Evolutionary conservation across 2,113 vertebrate species (phyloP).

Genomic region (Zapornia atra): DNA sequence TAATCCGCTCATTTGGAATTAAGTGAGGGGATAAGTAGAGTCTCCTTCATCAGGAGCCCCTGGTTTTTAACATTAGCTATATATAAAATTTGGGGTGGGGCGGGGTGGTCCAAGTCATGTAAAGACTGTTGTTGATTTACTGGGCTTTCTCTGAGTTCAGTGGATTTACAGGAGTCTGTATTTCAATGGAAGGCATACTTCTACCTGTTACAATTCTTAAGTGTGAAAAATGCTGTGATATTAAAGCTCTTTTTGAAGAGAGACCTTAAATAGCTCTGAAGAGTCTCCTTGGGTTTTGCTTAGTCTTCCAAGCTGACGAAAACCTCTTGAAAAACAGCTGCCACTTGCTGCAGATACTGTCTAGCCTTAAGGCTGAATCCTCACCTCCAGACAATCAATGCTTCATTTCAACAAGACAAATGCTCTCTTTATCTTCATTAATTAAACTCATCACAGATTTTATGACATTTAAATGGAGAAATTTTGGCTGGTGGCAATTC

Average conservation of each 20-base stretch:
- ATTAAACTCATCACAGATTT: neutral
- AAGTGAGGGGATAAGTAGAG: neutral
- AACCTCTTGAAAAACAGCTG: neutral
- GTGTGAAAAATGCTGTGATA: neutral
- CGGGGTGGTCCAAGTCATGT: too few species aligned
- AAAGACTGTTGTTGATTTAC: neutral
- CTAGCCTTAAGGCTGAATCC: neutral
- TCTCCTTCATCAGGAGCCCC: neutral
- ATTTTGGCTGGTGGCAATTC: neutral
- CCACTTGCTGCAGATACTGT: neutral
- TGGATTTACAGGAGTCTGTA: neutral
- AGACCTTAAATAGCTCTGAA: neutral
- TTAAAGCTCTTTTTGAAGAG: neutral
- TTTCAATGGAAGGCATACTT: rapidly evolving
- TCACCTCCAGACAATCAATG: neutral
- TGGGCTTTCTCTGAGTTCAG: neutral
- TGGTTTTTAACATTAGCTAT: neutral
- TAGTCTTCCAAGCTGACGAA: neutral
- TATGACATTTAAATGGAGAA: neutral
- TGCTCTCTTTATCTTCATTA: neutral
- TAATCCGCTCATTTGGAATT: neutral
- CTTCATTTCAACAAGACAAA: neutral
- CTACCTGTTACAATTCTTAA: neutral
- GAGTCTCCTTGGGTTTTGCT: neutral
- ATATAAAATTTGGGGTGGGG: neutral